These are phyloP conservation scores for Brachionus angularis DNA, from an alignment of 1,140 invertebrate genomes.

Conservation along the genomic window DNA sequence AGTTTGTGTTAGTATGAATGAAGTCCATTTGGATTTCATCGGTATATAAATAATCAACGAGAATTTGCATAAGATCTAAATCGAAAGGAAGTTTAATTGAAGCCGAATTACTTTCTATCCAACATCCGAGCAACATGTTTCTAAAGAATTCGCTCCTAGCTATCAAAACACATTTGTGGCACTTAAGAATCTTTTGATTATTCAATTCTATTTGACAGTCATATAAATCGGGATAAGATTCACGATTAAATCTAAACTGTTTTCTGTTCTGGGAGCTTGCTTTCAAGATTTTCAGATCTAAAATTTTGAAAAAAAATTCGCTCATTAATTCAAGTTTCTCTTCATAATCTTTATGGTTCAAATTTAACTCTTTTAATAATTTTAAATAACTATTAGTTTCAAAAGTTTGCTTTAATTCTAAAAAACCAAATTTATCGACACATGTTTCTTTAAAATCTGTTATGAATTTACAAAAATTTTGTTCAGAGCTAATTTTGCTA, in stretches of 20 bases:
- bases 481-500: constrained; percentile 6
- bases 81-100: constrained; percentile 57
- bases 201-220: constrained; percentile 64
- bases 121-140: constrained; percentile 68
- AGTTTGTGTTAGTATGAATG: not conserved
- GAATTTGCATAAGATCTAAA: constrained; percentile 61
- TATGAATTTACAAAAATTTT: not conserved
- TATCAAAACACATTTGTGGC: constrained; percentile 70
- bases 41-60: constrained; percentile 68
- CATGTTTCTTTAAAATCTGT: constrained; percentile 27
- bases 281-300: not conserved
- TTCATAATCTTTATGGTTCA: constrained; percentile 9
- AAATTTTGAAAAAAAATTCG: constrained; percentile 13
- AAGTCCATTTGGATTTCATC: constrained; percentile 59
- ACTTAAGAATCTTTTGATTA: constrained; percentile 63
- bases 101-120: constrained; percentile 60
- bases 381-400: not conserved
- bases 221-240: constrained; percentile 59
- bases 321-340: constrained; percentile 19
- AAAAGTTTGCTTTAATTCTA: not conserved
- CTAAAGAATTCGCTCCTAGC: constrained; percentile 71
- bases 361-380: not conserved
- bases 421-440: constrained; percentile 35
- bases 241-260: constrained; percentile 44
- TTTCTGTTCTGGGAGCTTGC: not conserved